phyloP scores from a whole-genome alignment of 2,113 vertebrate species.

The Amphilophus citrinellus region DNA sequence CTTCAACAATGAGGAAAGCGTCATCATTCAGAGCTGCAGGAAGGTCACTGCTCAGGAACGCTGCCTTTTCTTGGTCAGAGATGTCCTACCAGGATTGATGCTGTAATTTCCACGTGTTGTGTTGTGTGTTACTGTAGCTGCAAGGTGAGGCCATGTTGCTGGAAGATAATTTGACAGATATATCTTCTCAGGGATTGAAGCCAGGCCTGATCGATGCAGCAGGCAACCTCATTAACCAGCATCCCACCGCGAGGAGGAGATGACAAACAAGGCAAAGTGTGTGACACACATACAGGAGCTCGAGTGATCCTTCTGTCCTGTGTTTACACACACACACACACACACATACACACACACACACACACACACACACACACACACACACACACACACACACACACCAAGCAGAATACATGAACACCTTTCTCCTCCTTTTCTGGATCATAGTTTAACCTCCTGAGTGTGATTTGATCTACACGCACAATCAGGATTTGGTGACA shows the following conservation, averaged over 20 bases:
- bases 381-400: neutral
- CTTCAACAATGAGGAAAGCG: neutral
- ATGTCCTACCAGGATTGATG: neutral
- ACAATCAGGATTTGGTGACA: neutral
- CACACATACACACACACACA: neutral
- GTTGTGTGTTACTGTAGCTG: neutral
- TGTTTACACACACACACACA: neutral
- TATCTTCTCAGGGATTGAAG: neutral
- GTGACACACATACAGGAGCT: neutral
- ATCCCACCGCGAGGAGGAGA: neutral
- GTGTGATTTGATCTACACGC: rapidly evolving
- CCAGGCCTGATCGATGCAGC: neutral
- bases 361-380: neutral
- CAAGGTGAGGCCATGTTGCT: neutral
- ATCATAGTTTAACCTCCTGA: neutral
- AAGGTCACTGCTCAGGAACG: neutral
- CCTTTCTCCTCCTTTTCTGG: neutral
- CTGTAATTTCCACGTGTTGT: neutral
- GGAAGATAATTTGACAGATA: constrained; percentile 3
- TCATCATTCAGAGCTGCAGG: neutral
- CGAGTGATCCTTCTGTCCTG: neutral
- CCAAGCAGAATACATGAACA: neutral
- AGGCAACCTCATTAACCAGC: neutral
- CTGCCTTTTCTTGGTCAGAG: neutral
- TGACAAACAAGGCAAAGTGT: neutral